These are phyloP conservation scores for Melanostigma gelatinosum DNA, from an alignment of 2,113 vertebrate species.

Conservation along the genomic window DNA sequence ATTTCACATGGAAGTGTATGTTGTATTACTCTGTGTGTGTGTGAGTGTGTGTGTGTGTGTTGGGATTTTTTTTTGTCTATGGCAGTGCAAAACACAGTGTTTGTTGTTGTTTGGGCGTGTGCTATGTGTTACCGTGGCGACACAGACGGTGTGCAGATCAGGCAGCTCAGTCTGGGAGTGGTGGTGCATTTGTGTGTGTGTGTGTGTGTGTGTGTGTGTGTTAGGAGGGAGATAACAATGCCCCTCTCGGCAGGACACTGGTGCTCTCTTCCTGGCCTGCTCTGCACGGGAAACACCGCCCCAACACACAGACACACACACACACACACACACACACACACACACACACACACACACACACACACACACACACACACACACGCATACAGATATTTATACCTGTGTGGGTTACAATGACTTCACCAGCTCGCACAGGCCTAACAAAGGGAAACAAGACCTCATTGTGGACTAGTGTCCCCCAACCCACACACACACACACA, in stretches of 20 bases:
- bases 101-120: conserved; percentile 80
- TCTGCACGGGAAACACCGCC: conserved; percentile 76
- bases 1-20: conserved; percentile 11
- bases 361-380: conserved; percentile 55
- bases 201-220: conserved; percentile 39
- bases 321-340: conserved; percentile 38
- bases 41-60: neutral
- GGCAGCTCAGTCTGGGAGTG: conserved; percentile 61
- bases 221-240: conserved; percentile 81
- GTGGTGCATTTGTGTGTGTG: conserved; percentile 54
- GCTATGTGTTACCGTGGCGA: conserved; percentile 71
- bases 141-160: conserved; percentile 74
- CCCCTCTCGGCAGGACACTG: conserved; percentile 79
- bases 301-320: too few relatives aligned
- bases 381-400: conserved; percentile 76
- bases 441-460: conserved; percentile 73
- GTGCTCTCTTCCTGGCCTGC: conserved; percentile 79
- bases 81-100: conserved; percentile 38
- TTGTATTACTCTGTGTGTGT: neutral
- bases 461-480: conserved; percentile 54
- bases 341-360: conserved; percentile 35
- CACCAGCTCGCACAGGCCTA: conserved; percentile 56
- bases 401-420: conserved; percentile 72
- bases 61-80: conserved; percentile 5
- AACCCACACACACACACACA: conserved; percentile 35